A percentile compares a stretch with the other conserved stretches of the same genome.
Conservation (phyloP, 2,797 vertebrate species). For the Poecilia wingei region DNA sequence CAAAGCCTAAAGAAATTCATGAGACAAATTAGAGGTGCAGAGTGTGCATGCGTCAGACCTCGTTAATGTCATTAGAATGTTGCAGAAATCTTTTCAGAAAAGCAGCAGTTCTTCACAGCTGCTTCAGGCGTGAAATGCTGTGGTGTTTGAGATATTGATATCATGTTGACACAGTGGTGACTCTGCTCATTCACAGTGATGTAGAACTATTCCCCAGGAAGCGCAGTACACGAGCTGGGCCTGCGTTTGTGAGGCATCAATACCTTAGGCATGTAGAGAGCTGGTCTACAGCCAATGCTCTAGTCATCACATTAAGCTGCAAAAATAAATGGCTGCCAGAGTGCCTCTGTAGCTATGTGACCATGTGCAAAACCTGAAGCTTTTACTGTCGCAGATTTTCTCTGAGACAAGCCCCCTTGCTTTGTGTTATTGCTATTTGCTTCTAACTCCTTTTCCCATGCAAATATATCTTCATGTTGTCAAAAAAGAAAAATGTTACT, state of each 20-base stretch:
- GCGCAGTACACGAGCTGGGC: not conserved
- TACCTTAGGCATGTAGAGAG: conserved; percentile 3
- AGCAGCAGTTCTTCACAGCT: conserved; percentile 14
- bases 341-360: not conserved
- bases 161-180: conserved; percentile 28
- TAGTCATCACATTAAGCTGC: conserved; percentile 10
- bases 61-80: not conserved
- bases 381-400: not conserved
- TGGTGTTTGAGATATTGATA: conserved; percentile 30
- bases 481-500: not conserved
- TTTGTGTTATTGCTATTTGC: not conserved
- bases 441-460: not conserved
- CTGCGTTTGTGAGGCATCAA: conserved; percentile 17
- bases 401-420: not conserved
- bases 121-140: conserved; percentile 23
- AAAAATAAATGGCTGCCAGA: conserved; percentile 4
- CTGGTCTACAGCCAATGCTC: conserved; percentile 13
- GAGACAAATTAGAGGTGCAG: not conserved
- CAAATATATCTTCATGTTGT: not conserved
- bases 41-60: not conserved
- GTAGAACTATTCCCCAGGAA: conserved; percentile 21
- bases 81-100: conserved; percentile 16
- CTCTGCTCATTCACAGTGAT: conserved; percentile 30
- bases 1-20: conserved; percentile 18
- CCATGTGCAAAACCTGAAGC: not conserved